Conservation (phyloP, 1,140 invertebrate genomes). For the Temnothorax curvispinosus region DNA sequence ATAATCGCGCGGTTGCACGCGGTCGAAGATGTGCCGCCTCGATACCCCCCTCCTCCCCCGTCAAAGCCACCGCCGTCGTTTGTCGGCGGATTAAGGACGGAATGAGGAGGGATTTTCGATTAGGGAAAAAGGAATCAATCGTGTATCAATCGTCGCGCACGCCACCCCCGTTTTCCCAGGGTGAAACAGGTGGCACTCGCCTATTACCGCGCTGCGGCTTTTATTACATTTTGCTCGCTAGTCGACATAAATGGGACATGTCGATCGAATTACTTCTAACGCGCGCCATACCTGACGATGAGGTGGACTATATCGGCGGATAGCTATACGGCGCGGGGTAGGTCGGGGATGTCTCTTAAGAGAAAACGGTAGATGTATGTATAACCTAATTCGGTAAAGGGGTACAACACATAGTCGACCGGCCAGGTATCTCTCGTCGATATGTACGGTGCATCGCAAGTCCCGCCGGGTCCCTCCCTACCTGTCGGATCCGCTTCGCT, state of each 20-base stretch:
- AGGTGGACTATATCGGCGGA: conserved; percentile 34
- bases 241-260: conserved; percentile 61
- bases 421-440: conserved; percentile 49
- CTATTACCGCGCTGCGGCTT: conserved; percentile 50
- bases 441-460: conserved; percentile 25
- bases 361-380: conserved; percentile 57
- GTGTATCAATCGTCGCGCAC: conserved; percentile 47
- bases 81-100: background rate
- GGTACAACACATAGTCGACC: conserved; percentile 46
- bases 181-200: conserved; percentile 55
- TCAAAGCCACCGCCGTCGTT: background rate
- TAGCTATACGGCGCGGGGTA: background rate
- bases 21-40: background rate
- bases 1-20: background rate
- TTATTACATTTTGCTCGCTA: conserved; percentile 58
- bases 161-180: background rate
- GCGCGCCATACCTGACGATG: conserved; percentile 57
- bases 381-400: conserved; percentile 52
- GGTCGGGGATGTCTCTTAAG: conserved; percentile 50
- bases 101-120: conserved; percentile 7
- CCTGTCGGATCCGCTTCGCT: background rate
- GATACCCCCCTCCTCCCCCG: background rate
- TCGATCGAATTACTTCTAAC: conserved; percentile 61
- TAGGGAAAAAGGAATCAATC: conserved; percentile 19
- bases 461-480: background rate